A percentile compares a stretch with the other conserved stretches of the same genome.
Conservation (phyloP, 2,888 invertebrate species). For the Phaonia tiefii region DNA sequence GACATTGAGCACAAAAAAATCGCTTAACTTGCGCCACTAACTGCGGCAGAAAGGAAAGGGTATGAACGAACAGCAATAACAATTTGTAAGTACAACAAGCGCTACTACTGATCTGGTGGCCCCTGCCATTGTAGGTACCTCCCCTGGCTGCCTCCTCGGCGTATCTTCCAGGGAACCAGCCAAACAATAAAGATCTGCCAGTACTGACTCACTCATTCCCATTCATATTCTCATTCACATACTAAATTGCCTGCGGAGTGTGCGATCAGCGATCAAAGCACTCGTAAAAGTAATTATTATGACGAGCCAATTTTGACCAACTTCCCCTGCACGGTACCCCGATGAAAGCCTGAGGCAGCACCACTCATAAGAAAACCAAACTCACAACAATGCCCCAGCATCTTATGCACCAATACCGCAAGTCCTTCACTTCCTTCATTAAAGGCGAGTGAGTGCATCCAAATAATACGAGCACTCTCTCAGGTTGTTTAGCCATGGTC, state of each 20-base stretch:
- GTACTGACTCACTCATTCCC: neutral
- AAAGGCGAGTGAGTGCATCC: neutral
- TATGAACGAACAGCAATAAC: slow-evolving; percentile 37
- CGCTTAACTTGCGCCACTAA: slow-evolving; percentile 18
- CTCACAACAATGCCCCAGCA: neutral
- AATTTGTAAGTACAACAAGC: slow-evolving; percentile 35
- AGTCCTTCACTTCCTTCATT: neutral
- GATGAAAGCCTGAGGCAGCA: slow-evolving; percentile 5
- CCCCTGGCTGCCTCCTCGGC: no score
- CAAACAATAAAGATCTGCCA: neutral
- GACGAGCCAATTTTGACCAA: slow-evolving; percentile 52
- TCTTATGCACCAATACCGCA: neutral
- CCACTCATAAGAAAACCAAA: slow-evolving; percentile 27
- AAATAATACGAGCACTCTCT: neutral
- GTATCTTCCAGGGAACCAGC: no score
- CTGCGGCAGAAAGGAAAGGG: slow-evolving; percentile 30
- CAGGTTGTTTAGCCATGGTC: slow-evolving; percentile 2
- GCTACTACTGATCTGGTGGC: slow-evolving; percentile 30
- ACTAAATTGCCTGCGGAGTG: neutral
- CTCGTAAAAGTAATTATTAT: slow-evolving; percentile 58
- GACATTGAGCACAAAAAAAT: neutral
- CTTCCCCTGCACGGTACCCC: neutral
- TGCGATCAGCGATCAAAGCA: slow-evolving; percentile 48
- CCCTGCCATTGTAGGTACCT: neutral
- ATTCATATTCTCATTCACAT: neutral